Evolutionary conservation across 1,140 invertebrate species (phyloP).

Genomic region (Pteromalus puparum): DNA sequence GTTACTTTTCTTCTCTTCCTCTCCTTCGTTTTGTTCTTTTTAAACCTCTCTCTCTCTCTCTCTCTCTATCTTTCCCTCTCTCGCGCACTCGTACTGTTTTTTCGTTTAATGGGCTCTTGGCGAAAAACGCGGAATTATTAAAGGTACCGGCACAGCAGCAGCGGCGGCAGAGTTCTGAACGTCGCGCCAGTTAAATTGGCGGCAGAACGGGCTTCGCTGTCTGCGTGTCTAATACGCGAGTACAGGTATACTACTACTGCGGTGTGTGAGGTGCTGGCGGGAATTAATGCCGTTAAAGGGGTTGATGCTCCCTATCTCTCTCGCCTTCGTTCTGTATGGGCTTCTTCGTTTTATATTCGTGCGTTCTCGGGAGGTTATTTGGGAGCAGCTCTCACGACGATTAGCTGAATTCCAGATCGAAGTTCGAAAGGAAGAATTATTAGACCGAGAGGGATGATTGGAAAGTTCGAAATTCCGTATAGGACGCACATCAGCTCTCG

Average conservation of each 20-base stretch:
- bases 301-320: slow-evolving; percentile 9
- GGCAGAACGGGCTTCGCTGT: not conserved
- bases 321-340: not conserved
- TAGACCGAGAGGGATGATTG: too few species aligned
- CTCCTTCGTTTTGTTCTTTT: slow-evolving; percentile 12
- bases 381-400: too few species aligned
- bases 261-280: not conserved
- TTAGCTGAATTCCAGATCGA: not conserved
- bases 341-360: not conserved
- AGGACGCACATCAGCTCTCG: not conserved
- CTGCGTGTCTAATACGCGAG: not conserved
- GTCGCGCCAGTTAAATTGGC: slow-evolving; percentile 14
- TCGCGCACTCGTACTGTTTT: slow-evolving; percentile 39
- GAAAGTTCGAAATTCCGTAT: not conserved
- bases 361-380: not conserved
- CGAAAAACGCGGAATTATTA: slow-evolving; percentile 40
- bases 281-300: slow-evolving; percentile 29
- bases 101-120: slow-evolving; percentile 49
- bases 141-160: not conserved
- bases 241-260: not conserved
- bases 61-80: slow-evolving; percentile 39
- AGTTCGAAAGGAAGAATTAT: too few species aligned
- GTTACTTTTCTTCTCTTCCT: slow-evolving; percentile 16
- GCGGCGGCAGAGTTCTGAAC: not conserved
- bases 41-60: not conserved